A percentile compares a stretch with the other conserved stretches of the same genome.
phyloP scores from a whole-genome alignment of 2,113 vertebrate genomes.

The Philantomba maxwellii region DNA sequence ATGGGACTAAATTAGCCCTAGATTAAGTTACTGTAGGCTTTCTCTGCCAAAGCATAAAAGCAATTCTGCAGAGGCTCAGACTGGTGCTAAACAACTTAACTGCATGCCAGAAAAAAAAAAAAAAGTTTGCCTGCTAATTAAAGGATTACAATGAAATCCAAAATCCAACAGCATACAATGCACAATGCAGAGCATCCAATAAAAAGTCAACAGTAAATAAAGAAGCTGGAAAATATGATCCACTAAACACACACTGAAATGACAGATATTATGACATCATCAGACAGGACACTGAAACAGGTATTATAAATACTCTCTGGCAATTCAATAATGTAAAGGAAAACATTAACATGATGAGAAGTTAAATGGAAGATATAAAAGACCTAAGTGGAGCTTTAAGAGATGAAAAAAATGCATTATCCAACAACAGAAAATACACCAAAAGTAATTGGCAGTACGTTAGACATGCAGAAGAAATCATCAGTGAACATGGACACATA shows the following conservation, averaged over 20 bases:
- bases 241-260: background rate
- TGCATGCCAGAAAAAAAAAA: background rate
- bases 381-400: background rate
- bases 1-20: background rate
- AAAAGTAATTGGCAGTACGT: background rate
- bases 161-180: background rate
- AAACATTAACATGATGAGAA: background rate
- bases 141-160: background rate
- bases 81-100: background rate
- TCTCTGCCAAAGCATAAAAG: background rate
- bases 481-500: background rate
- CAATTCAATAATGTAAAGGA: background rate
- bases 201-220: background rate
- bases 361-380: background rate
- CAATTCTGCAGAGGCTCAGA: background rate
- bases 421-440: background rate
- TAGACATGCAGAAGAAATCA: background rate
- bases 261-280: background rate
- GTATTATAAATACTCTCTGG: background rate
- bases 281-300: background rate
- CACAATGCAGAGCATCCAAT: background rate
- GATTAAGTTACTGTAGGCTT: background rate
- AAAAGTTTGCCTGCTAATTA: background rate
- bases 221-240: background rate
- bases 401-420: background rate